Evolutionary conservation across 2,797 vertebrate genomes (phyloP).

Genomic region (Falco berigora): DNA sequence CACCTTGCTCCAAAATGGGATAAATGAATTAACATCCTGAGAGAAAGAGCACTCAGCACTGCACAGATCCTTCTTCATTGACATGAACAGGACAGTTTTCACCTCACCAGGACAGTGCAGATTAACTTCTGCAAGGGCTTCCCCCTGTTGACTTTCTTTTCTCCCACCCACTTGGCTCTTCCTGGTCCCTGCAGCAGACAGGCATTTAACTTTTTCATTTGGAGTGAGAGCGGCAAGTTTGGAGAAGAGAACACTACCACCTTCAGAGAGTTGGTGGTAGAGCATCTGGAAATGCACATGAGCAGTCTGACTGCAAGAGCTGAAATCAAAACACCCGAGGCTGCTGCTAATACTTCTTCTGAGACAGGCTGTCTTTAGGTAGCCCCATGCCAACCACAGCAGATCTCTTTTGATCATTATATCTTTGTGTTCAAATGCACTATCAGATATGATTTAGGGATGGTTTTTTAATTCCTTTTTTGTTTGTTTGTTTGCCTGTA

Average conservation of each 20-base stretch:
- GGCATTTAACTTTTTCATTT: neutral
- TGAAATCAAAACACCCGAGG: accelerated
- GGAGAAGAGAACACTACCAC: conserved; percentile 32
- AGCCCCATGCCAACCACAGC: accelerated
- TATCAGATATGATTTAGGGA: neutral
- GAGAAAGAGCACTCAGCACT: neutral
- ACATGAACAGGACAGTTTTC: neutral
- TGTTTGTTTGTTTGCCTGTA: neutral
- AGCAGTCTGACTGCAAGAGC: neutral
- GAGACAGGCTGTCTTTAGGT: neutral
- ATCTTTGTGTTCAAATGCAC: neutral
- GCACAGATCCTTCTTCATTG: neutral
- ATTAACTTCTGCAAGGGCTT: neutral
- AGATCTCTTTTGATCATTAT: neutral
- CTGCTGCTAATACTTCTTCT: neutral
- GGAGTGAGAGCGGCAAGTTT: neutral
- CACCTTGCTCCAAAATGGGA: neutral
- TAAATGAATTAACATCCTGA: accelerated
- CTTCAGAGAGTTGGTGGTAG: conserved; percentile 26
- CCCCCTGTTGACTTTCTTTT: neutral
- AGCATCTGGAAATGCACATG: neutral
- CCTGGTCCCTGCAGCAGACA: accelerated
- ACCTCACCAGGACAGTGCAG: neutral
- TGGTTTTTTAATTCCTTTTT: too few species aligned
- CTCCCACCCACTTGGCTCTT: neutral